Conservation (phyloP, 2,797 vertebrate species). For the Sternarchorhynchus goeldii region DNA sequence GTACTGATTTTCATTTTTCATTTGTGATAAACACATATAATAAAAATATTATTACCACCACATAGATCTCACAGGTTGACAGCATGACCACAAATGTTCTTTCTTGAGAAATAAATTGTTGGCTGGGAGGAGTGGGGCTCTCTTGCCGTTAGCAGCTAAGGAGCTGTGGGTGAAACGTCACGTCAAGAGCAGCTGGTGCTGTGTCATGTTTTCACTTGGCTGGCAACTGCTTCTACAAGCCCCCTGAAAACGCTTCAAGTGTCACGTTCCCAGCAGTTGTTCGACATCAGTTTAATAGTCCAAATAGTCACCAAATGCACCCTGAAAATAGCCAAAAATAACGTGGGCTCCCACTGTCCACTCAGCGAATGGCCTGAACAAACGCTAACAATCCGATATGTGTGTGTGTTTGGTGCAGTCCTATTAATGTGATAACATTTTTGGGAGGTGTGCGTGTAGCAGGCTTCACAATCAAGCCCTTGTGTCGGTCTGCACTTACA, state of each 20-base stretch:
- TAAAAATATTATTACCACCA: conserved; percentile 28
- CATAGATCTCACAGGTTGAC: conserved; percentile 28
- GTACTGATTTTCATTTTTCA: not conserved
- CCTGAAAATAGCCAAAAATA: not conserved
- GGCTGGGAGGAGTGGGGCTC: too few relatives aligned
- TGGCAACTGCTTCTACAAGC: not conserved
- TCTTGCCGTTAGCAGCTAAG: conserved; percentile 18
- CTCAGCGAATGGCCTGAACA: not conserved
- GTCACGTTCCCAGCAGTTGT: not conserved
- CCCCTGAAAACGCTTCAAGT: conserved; percentile 14
- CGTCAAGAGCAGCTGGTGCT: conserved; percentile 53
- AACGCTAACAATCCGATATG: conserved; percentile 4
- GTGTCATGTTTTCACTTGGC: conserved; percentile 47
- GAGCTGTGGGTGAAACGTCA: conserved; percentile 21
- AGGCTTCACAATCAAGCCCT: conserved; percentile 46
- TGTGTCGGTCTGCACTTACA: conserved; percentile 52
- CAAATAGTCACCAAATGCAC: not conserved
- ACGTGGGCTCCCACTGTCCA: not conserved
- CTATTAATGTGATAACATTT: conserved; percentile 35
- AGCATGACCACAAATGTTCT: conserved; percentile 17
- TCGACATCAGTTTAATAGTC: not conserved
- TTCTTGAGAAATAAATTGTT: not conserved
- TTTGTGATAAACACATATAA: not conserved
- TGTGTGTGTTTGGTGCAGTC: conserved; percentile 1
- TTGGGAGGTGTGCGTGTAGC: conserved; percentile 16